Conservation (phyloP, 2,113 vertebrate species). For the Cynocephalus volans region DNA sequence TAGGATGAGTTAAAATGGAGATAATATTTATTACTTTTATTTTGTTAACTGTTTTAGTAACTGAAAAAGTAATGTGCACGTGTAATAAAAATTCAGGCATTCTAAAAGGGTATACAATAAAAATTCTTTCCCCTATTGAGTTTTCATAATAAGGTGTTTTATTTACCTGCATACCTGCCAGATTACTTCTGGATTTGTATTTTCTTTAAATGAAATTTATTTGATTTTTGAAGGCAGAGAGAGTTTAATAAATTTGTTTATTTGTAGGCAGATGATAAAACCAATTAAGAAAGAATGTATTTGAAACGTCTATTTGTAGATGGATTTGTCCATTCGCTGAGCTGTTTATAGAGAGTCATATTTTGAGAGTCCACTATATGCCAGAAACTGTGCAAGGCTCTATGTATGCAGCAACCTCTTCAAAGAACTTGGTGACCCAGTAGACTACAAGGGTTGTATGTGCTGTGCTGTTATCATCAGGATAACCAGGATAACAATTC, state of each 20-base stretch:
- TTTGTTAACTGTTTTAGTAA: slow-evolving; percentile 16
- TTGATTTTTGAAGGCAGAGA: slow-evolving; percentile 33
- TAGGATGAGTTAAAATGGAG: slow-evolving; percentile 39
- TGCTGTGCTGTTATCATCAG: neutral
- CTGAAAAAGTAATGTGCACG: neutral
- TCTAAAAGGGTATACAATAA: neutral
- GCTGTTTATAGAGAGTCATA: neutral
- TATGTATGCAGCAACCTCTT: neutral
- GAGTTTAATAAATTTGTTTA: slow-evolving; percentile 44
- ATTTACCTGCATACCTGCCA: neutral
- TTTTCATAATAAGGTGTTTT: neutral
- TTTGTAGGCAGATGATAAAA: slow-evolving; percentile 9
- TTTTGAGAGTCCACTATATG: neutral
- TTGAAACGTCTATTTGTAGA: slow-evolving; percentile 43
- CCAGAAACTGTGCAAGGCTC: neutral
- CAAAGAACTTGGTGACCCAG: neutral
- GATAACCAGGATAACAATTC: neutral
- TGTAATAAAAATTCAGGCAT: slow-evolving; percentile 13
- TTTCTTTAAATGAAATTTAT: slow-evolving; percentile 49
- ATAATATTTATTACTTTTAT: slow-evolving; percentile 48
- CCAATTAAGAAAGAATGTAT: neutral
- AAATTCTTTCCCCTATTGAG: neutral
- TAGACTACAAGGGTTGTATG: neutral
- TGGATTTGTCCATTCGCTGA: neutral
- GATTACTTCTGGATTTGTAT: neutral